Conservation (phyloP, 2,113 vertebrate genomes). For the Notechis scutatus region DNA sequence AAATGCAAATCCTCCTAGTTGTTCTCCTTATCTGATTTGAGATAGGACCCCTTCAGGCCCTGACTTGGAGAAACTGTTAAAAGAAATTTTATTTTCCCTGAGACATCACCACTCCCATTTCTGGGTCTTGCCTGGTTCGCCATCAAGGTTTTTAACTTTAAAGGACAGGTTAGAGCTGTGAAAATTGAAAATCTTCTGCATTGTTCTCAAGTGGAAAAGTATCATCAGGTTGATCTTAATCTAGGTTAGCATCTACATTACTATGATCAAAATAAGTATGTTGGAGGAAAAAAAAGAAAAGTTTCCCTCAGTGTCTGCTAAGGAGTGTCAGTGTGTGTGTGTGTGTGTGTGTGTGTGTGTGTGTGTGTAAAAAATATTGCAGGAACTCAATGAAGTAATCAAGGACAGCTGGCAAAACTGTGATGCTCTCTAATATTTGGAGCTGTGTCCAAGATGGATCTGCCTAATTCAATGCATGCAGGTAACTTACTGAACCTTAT, state of each 20-base stretch:
- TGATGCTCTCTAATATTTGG: not conserved
- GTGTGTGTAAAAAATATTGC: not conserved
- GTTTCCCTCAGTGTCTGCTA: not conserved
- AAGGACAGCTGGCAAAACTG: slow-evolving; percentile 1
- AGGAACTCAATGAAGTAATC: slow-evolving; percentile 4
- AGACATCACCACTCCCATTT: not conserved
- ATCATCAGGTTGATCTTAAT: not conserved
- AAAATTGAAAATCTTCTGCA: not conserved
- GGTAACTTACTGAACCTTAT: not conserved
- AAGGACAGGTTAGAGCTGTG: not conserved
- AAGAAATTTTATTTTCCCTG: not conserved
- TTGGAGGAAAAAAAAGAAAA: not conserved
- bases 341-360: too few relatives aligned
- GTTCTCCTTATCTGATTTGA: not conserved
- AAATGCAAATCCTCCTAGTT: not conserved
- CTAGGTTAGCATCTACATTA: not conserved
- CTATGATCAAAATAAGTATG: not conserved
- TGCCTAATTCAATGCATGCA: not conserved
- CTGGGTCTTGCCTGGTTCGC: not conserved
- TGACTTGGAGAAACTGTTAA: not conserved
- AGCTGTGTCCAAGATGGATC: not conserved
- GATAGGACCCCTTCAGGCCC: not conserved
- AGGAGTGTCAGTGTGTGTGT: not conserved
- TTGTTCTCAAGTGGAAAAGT: not conserved
- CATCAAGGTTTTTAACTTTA: not conserved